Percentiles rank a stretch among this genome's conserved stretches.
Evolutionary conservation across 2,888 invertebrate species (phyloP).

Genomic region (Gibbula magus): DNA sequence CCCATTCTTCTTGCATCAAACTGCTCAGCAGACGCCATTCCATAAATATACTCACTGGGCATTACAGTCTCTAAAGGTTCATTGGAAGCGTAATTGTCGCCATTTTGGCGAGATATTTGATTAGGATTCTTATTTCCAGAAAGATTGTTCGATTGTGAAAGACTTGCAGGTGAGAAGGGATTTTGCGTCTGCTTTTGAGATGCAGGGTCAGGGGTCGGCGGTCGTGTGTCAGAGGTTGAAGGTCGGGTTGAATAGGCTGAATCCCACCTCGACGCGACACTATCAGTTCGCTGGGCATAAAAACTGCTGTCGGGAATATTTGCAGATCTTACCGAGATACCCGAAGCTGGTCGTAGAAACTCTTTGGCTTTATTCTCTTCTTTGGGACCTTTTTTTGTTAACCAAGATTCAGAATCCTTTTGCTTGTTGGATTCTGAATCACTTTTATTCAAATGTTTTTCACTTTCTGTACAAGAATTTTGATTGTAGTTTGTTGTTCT

Average conservation of each 20-base stretch:
- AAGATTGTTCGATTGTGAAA: neutral
- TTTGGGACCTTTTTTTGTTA: neutral
- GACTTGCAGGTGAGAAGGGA: slow-evolving; percentile 24
- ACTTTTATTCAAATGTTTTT: neutral
- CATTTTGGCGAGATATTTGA: neutral
- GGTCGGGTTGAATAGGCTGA: slow-evolving; percentile 43
- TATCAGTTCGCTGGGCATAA: slow-evolving; percentile 49
- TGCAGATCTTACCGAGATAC: slow-evolving; percentile 23
- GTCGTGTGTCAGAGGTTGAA: slow-evolving; percentile 23
- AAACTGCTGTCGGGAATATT: slow-evolving; percentile 48
- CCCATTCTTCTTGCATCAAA: slow-evolving; percentile 67
- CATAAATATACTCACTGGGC: slow-evolving; percentile 63
- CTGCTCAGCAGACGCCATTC: slow-evolving; percentile 51
- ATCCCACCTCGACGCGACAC: slow-evolving; percentile 52
- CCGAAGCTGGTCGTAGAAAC: neutral
- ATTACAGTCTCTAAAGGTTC: slow-evolving; percentile 33
- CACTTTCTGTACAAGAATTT: neutral
- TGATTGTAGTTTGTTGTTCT: neutral
- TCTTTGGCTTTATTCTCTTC: neutral
- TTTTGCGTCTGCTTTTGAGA: slow-evolving; percentile 31
- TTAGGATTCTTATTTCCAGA: slow-evolving; percentile 15
- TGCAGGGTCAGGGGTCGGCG: slow-evolving; percentile 39
- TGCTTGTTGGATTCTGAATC: neutral
- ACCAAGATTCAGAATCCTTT: neutral
- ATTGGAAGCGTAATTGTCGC: neutral